A percentile compares a stretch with the other conserved stretches of the same genome.
Evolutionary conservation across 2,888 invertebrate species (phyloP).

Genomic region (Psylliodes chrysocephalus): DNA sequence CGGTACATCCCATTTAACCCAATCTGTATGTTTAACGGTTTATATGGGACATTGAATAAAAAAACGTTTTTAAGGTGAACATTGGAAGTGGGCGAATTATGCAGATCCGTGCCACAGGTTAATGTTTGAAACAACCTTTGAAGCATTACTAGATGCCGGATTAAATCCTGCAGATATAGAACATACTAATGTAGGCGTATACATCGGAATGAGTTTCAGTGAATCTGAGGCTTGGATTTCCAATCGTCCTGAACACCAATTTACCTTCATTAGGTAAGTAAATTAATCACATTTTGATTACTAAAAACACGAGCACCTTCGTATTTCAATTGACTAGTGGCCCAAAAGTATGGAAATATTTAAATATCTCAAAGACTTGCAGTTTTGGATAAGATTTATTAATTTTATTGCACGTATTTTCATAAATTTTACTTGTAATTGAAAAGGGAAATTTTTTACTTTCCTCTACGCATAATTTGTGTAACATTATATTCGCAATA

Average conservation of each 20-base stretch:
- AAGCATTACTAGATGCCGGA: slow-evolving; percentile 71
- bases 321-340: too few relatives aligned
- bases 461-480: too few relatives aligned
- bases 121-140: slow-evolving; percentile 69
- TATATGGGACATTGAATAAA: too few relatives aligned
- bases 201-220: slow-evolving; percentile 79
- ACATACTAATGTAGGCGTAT: slow-evolving; percentile 81
- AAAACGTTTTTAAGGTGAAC: neutral
- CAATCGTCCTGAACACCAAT: neutral
- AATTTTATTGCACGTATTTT: too few relatives aligned
- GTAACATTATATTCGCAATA: too few relatives aligned
- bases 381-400: too few relatives aligned
- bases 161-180: slow-evolving; percentile 75
- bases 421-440: too few relatives aligned
- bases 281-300: neutral
- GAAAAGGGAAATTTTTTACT: too few relatives aligned
- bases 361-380: too few relatives aligned
- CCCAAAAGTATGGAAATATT: too few relatives aligned
- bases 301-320: too few relatives aligned
- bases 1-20: neutral
- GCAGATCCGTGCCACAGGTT: slow-evolving; percentile 70
- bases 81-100: slow-evolving; percentile 66
- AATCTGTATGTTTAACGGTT: too few relatives aligned
- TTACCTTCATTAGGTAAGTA: neutral
- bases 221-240: slow-evolving; percentile 61